Conservation (phyloP, 2,113 vertebrate species). For the Strix aluco region DNA sequence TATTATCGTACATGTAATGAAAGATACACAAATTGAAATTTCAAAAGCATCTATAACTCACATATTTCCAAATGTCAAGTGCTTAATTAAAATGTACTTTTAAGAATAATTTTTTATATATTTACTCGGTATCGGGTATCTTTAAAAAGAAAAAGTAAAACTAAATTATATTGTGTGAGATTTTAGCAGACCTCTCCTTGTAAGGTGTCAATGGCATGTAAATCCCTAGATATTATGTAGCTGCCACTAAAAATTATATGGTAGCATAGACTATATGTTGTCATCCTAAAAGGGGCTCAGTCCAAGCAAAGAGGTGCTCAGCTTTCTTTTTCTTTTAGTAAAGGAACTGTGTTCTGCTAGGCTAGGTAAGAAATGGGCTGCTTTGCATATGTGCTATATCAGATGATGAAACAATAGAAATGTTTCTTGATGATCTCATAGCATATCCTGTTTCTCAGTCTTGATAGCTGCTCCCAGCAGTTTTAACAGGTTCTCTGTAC, state of each 20-base stretch:
- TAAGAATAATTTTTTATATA: neutral
- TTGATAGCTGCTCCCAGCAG: neutral
- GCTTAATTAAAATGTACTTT: neutral
- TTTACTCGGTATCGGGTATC: neutral
- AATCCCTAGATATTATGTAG: neutral
- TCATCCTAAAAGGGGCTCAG: neutral
- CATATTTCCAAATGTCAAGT: neutral
- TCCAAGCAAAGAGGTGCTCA: neutral
- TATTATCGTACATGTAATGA: fast-evolving
- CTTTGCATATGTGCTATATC: neutral
- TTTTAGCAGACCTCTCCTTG: neutral
- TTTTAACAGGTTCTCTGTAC: neutral
- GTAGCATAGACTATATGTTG: neutral
- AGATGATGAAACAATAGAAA: neutral
- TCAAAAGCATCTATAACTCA: neutral
- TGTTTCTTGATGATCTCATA: neutral
- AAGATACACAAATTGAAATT: neutral
- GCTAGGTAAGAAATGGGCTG: neutral
- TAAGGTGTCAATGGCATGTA: neutral
- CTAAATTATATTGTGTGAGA: neutral
- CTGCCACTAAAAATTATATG: neutral
- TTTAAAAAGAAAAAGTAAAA: neutral
- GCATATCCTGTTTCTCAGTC: neutral
- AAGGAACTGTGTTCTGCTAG: neutral
- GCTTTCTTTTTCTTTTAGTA: neutral